Evolutionary conservation across 2,888 invertebrate species (phyloP), one percentile per base, ranked within the genome.

Genomic region (Catocala sponsa): DNA sequence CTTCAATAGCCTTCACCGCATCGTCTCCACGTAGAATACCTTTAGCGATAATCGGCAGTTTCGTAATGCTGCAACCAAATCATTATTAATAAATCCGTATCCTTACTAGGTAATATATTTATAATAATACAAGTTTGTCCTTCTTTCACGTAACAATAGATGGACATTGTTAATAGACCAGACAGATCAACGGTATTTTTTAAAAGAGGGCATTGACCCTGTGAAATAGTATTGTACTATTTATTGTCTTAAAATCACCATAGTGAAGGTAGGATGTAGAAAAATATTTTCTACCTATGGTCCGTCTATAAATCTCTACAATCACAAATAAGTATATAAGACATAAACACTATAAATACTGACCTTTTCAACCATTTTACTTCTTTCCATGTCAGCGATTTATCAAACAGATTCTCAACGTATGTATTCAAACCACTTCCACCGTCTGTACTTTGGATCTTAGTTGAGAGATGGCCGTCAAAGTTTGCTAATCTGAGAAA

Each of bases 1-100:
- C 93, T 73, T 97, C 94, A 0, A 95, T 94, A 0, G 97, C 98
- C 76, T 96, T 91, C 12, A 96, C 78, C 0, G 99, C 99, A 91
- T 99, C 99, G 83, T 98, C 98, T 0, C 96, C 96, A 0, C 98
- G 97, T 42, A 99, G 88, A 65, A 99, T 95, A 6, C 99, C 99
- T 92, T 99, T 99, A 5, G 98, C 92, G 55, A 99, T 94, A 25
- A 99, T 96, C 0, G 98, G 98, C 59, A 99, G 87, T 7, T 92
- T 95, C 0, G 98, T 98, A 12, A 97, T 94, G 63, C 96, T 96
- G 79, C 49, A 84, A 87, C 55, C 58, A 68, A 68, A 32, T 11
- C 9, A 48, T 11, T 11, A 11, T 49, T 33, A 52, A 15, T 43
- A 44, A 33, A 25, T 13, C 4, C 25, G 1, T 25, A 25, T 25